Conservation (phyloP, 2,797 vertebrate genomes). For the Danio jaintianensis region DNA sequence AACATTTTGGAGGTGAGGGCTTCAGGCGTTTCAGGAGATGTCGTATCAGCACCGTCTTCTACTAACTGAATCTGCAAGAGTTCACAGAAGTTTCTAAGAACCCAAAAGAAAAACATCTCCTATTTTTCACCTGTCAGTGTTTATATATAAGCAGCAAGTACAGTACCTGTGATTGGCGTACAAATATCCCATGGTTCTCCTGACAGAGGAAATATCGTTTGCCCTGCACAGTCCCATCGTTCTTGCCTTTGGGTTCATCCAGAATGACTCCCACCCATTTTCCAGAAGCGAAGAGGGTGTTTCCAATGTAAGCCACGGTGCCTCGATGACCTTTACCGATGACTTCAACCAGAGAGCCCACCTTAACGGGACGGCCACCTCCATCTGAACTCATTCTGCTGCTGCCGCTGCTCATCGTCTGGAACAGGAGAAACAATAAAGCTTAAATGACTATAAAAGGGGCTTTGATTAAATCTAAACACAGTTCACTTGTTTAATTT, state of each 20-base stretch:
- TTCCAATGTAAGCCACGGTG: slow-evolving; percentile 92
- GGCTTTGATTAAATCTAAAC: slow-evolving; percentile 48
- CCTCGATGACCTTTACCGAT: slow-evolving; percentile 93
- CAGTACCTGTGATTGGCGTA: slow-evolving; percentile 92
- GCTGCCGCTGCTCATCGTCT: slow-evolving; percentile 83
- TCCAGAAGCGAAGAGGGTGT: slow-evolving; percentile 94
- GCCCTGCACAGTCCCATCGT: slow-evolving; percentile 95
- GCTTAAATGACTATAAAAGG: background rate
- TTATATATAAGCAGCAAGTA: background rate
- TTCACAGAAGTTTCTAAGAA: slow-evolving; percentile 6
- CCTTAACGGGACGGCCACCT: slow-evolving; percentile 85
- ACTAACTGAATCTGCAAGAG: slow-evolving; percentile 90
- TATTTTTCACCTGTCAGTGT: background rate
- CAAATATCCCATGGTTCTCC: slow-evolving; percentile 96
- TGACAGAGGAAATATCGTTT: slow-evolving; percentile 94
- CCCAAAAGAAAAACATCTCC: background rate
- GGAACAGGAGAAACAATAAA: background rate
- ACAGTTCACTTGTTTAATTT: too few species aligned
- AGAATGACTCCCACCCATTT: slow-evolving; percentile 98
- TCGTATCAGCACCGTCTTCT: slow-evolving; percentile 93
- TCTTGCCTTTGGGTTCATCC: slow-evolving; percentile 95
- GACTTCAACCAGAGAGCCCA: slow-evolving; percentile 92
- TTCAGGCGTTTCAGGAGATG: slow-evolving; percentile 94
- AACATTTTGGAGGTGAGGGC: slow-evolving; percentile 84
- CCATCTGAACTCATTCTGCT: slow-evolving; percentile 92